Base-by-base conservation (phyloP, 2,113 vertebrate species). In the Pelusios castaneus region DNA sequence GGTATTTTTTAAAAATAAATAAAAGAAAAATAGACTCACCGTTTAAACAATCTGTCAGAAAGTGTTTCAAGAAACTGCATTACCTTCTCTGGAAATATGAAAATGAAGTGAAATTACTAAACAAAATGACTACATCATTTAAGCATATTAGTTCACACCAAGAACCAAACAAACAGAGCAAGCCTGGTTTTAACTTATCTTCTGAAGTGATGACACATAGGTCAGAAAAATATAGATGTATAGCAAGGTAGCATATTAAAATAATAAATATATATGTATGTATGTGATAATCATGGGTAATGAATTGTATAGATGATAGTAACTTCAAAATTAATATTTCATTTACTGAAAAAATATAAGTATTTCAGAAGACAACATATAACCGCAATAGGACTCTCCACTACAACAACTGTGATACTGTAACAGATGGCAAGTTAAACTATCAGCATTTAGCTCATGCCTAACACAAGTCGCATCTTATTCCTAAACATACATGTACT, bases 1-100 rank as follows among this genome's bases (percentile, higher is more conserved):
- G 43, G 7, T 3, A 3, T 82, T 77, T 70, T 38, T 55, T 90
- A 89, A 89, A n/a, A 88, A 47, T 38, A 67, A 25, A 3, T 80
- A 4, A 31, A 13, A 9, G 38, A 79, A 94, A 91, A 93, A 54
- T 82, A 89, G 43, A 96, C 96, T 51, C 97, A 99, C 99, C 98
- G 99, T 97, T 99, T 98, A 63, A 97, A 97, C 85, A 99, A 98
- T 93, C 98, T 99, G 89, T 99, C 98, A 81, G 99, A 99, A 88
- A 99, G 97, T 92, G 99, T 97, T 97, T 99, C 98, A 77, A 99
- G 98, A 97, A 99, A 99, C 67, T 98, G 97, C 97, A 98, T 99
- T 94, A 99, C 99, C 3, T 97, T 99, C 95, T 99, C 99, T 99
- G 97, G 88, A 97, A 97, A 89, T 8, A 80, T 16, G 84, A 58